Evolutionary conservation across 1,140 invertebrate species (phyloP).

Genomic region (Drosophila repletoides): DNA sequence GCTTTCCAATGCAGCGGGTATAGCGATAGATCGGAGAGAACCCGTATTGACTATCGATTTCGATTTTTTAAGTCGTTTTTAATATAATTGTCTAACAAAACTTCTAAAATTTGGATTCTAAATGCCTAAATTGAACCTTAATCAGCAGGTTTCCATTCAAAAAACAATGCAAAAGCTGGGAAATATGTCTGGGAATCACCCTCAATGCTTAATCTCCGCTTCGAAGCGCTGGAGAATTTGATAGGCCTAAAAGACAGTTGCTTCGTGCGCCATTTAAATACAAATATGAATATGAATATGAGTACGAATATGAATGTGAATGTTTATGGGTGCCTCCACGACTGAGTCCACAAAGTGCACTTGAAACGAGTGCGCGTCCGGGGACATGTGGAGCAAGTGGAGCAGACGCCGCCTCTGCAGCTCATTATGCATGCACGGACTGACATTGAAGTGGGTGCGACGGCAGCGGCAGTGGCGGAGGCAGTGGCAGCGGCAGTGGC

Average conservation of each 20-base stretch:
- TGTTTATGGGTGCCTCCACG: conserved; percentile 41
- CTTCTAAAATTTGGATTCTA: no score
- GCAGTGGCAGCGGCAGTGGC: conserved; percentile 21
- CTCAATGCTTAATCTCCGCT: no score
- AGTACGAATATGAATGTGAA: no score
- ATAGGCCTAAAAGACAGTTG: conserved; percentile 53
- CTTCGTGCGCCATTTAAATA: conserved; percentile 63
- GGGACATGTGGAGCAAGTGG: conserved; percentile 20
- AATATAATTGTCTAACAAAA: no score
- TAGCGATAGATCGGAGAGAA: no score
- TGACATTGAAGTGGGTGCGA: conserved; percentile 75
- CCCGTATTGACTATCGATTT: no score
- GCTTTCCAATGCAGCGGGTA: conserved; percentile 24
- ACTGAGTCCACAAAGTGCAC: conserved; percentile 54
- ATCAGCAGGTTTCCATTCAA: background rate
- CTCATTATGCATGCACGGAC: conserved; percentile 77
- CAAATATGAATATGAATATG: no score
- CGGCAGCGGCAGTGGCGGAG: conserved; percentile 27
- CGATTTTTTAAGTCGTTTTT: no score
- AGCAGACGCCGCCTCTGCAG: conserved; percentile 3
- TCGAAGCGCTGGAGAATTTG: background rate
- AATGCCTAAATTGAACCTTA: no score
- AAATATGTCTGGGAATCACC: no score
- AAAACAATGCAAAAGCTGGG: conserved; percentile 1
- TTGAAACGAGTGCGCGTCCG: conserved; percentile 58